A percentile compares a stretch with the other conserved stretches of the same genome.
These are phyloP conservation scores for Timema podura DNA, from an alignment of 2,888 invertebrate genomes.

Conservation along the genomic window DNA sequence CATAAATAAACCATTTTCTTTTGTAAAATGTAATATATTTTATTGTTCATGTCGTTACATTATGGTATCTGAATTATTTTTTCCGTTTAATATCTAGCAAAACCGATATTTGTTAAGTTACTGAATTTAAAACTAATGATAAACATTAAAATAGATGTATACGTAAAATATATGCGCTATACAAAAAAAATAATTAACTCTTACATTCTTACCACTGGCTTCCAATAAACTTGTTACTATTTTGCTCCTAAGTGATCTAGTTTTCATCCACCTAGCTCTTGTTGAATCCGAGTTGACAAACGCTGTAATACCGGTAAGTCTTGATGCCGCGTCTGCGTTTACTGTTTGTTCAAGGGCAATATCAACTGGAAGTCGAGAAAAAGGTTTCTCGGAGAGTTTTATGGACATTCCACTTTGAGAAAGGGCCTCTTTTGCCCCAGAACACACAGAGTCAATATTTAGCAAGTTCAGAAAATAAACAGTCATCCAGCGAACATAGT, in stretches of 20 bases:
- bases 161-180: no score
- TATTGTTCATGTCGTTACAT: no score
- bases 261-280: background rate
- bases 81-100: no score
- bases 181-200: no score
- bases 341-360: slow-evolving; percentile 12
- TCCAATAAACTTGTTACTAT: slow-evolving; percentile 14
- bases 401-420: slow-evolving; percentile 6
- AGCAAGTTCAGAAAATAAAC: slow-evolving; percentile 1
- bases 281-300: slow-evolving; percentile 7
- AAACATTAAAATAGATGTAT: no score
- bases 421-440: slow-evolving; percentile 8
- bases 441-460: slow-evolving; percentile 3
- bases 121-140: no score
- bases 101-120: no score
- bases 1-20: no score
- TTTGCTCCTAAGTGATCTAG: slow-evolving; percentile 13
- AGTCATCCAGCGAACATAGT: slow-evolving; percentile 8
- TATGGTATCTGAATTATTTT: no score
- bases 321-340: slow-evolving; percentile 10
- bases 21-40: no score
- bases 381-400: background rate
- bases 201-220: background rate
- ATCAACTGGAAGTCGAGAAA: background rate
- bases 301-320: slow-evolving; percentile 11